These are phyloP conservation scores for Cyrtorhinus lividipennis DNA, from an alignment of 1,140 invertebrate species.

Conservation along the genomic window DNA sequence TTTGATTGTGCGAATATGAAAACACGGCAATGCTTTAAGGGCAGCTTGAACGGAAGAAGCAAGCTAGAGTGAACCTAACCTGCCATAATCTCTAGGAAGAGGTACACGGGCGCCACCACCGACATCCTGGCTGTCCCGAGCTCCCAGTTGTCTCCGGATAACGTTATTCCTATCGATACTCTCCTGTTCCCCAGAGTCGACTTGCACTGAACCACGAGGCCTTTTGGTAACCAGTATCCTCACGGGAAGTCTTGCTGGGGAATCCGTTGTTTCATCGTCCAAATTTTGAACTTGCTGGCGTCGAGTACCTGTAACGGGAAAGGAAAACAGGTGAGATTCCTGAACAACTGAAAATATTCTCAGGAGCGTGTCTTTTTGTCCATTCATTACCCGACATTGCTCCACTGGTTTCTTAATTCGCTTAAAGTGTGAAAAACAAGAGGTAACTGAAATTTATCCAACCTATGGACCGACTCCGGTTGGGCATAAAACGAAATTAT, in stretches of 20 bases:
- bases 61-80: background rate
- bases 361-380: too few species aligned
- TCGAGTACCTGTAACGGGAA: background rate
- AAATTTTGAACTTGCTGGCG: background rate
- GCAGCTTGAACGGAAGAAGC: background rate
- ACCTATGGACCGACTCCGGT: too few species aligned
- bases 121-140: constrained; percentile 39
- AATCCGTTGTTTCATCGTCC: constrained; percentile 27
- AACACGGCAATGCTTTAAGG: too few species aligned
- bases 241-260: constrained; percentile 28
- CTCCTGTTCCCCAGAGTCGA: constrained; percentile 37
- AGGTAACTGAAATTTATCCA: too few species aligned
- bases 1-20: too few species aligned
- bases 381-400: too few species aligned
- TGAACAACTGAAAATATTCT: too few species aligned
- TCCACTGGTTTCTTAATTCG: too few species aligned
- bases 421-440: too few species aligned
- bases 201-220: constrained; percentile 30
- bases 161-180: constrained; percentile 48
- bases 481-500: too few species aligned
- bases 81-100: background rate
- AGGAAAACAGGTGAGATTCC: too few species aligned
- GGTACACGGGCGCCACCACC: background rate
- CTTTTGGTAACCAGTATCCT: constrained; percentile 33
- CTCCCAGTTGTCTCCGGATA: constrained; percentile 41